Base-by-base conservation (phyloP, 2,113 vertebrate genomes). In the Pachypanchax playfairii region DNA sequence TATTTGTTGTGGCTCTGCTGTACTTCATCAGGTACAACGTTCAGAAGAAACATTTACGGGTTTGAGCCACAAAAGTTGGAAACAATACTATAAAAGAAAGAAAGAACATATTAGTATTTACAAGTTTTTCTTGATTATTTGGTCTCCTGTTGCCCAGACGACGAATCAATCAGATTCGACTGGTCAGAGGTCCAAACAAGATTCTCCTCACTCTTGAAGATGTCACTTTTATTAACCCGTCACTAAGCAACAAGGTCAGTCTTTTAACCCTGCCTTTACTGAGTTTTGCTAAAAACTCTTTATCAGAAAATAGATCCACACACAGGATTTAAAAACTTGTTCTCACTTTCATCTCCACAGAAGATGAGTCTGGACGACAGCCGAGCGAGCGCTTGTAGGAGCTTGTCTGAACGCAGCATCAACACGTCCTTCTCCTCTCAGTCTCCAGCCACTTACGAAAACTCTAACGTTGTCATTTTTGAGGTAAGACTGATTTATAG, bases 211-310 rank as follows among this genome's bases (percentile, higher is more conserved):
- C 90, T 44, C 73, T 92, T 61, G 76, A 58, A 5, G 89, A 94
- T 18, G 90, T 94, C 53, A 93, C 91, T 0, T 94, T 94, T 33
- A 93, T 94, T 44, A 92, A 91, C 67, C 92, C 92, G 0, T 92
- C 91, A 0, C 80, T 94, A 1, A 93, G 92, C 80, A 89, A 90
- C 70, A 93, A 92, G 92, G 93, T 93, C 38, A 48, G 79, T 50
- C n/a, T n/a, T 46, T 22, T 29, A 24, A 24, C 22, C 4, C 3
- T 15, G 20, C 41, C 48, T 26, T 33, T 0, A 20, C 11, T 15
- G 29, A 10, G n/a, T 20, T 28, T n/a, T 2, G 15, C 8, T 35
- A 25, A 12, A 52, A 52, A 35, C 8, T 12, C 5, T 31, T 12
- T 11, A 3, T 7, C 14, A 26, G 4, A 10, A 28, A 10, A 3